A percentile compares a stretch with the other conserved stretches of the same genome.
Evolutionary conservation across 1,140 invertebrate species (phyloP).

Genomic region (Lerema accius): DNA sequence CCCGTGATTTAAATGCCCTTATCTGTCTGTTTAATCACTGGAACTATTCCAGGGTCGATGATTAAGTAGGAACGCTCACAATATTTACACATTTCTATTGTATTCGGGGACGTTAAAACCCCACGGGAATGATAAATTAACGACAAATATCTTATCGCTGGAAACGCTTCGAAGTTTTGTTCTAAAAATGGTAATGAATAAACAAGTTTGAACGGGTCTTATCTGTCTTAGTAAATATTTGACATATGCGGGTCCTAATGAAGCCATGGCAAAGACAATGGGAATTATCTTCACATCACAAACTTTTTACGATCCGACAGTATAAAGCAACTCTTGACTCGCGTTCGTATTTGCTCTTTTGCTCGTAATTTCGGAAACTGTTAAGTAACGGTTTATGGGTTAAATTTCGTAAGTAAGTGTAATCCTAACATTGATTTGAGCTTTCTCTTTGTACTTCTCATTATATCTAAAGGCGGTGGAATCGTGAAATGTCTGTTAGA

Average conservation of each 20-base stretch:
- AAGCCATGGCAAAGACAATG: constrained; percentile 55
- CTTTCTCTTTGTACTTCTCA: constrained; percentile 57
- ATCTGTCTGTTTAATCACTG: constrained; percentile 30
- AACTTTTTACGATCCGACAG: constrained; percentile 45
- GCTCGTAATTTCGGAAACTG: constrained; percentile 43
- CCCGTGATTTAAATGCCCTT: constrained; percentile 19
- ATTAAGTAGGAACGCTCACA: constrained; percentile 30
- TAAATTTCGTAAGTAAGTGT: constrained; percentile 52
- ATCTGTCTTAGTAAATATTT: constrained; percentile 66
- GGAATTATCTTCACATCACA: constrained; percentile 53
- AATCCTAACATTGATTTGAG: constrained; percentile 58
- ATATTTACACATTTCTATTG: constrained; percentile 39
- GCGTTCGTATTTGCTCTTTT: constrained; percentile 31
- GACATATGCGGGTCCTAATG: constrained; percentile 61
- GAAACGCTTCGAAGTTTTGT: constrained; percentile 45
- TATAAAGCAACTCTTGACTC: constrained; percentile 45
- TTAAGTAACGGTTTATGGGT: constrained; percentile 49
- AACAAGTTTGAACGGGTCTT: constrained; percentile 44
- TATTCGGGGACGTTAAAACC: constrained; percentile 41
- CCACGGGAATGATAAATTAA: constrained; percentile 43
- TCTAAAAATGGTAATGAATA: constrained; percentile 65
- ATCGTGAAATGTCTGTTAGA: constrained; percentile 40
- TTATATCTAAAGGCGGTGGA: constrained; percentile 44
- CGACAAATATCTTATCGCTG: constrained; percentile 42
- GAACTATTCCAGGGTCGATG: constrained; percentile 32